Base-by-base conservation (phyloP, 2,113 vertebrate species). In the Propithecus coquereli region DNA sequence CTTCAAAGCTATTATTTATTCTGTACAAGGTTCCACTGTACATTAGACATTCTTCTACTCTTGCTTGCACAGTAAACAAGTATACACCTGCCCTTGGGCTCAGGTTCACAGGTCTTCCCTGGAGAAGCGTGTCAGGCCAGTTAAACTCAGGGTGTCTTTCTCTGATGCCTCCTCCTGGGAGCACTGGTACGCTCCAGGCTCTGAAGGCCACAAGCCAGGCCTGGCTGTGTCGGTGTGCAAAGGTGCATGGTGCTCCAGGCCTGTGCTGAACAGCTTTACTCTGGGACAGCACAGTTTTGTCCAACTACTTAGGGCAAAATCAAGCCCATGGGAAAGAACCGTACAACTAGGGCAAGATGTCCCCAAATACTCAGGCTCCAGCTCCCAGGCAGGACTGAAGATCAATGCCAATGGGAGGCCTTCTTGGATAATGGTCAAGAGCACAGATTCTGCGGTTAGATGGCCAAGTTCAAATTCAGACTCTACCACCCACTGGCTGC, bases 1-100 rank as follows among this genome's bases (percentile, higher is more conserved):
- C 93, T 96, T 98, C 97, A 97, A 97, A 98, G 98, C 98, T 98
- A 91, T n/a, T 20, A 93, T 98, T 98, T 99, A 98, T 99, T 99
- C 98, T 97, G 98, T 98, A 97, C 77, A 96, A 97, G 97, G 97
- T 97, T 98, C 98, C 97, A 96, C 98, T 97, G 96, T 97, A 98
- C 88, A 97, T 96, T 83, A 11, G 95, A 97, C 92, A 98, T 94
- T 97, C 79, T 94, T 86, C 92, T 63, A 43, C 68, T 61, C 98
- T 98, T 98, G 99, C 98, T 99, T 99, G 99, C 98, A 99, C 91
- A 97, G 98, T 99, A 99, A 99, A 98, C 98, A 98, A 98, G 98
- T 95, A 94, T 79, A 79, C 71, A 82, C 76, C 92, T 88, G 95
- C 95, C 97, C 81, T 96, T 91, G 90, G 97, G 97, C 98, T 97